Evolutionary conservation across 92 coral and sea anemone species (phyloP).

Genomic region (Bergia sp.): DNA sequence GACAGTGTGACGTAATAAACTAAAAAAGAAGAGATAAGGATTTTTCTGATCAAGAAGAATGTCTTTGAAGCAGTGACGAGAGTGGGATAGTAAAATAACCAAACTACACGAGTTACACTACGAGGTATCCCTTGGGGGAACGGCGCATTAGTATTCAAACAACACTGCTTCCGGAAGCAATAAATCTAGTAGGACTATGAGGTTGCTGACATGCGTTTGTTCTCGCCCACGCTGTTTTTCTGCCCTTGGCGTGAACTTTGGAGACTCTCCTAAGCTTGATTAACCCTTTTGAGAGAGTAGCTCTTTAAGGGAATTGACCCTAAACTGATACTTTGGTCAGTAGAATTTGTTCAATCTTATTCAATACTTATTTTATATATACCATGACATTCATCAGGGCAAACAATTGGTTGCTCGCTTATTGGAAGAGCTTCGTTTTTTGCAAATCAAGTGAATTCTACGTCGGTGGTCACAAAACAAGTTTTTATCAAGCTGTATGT

Average conservation of each 20-base stretch:
- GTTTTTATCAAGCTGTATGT: not conserved
- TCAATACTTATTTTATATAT: not conserved
- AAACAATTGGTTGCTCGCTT: not conserved
- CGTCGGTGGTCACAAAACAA: not conserved
- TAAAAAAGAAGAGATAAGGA: too few species aligned
- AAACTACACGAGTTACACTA: not conserved
- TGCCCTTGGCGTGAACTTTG: slow-evolving; percentile 21
- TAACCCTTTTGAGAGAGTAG: not conserved
- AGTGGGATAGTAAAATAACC: not conserved
- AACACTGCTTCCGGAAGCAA: slow-evolving; percentile 33
- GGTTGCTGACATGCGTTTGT: not conserved
- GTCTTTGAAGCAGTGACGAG: not conserved
- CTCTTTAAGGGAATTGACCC: not conserved
- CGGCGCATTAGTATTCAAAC: not conserved
- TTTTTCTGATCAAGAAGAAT: not conserved
- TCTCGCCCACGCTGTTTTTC: not conserved
- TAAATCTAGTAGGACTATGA: not conserved
- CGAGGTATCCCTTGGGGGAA: not conserved
- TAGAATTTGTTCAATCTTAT: not conserved
- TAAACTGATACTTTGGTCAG: not conserved
- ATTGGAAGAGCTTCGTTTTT: not conserved
- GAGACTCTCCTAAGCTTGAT: not conserved
- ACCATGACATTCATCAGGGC: not conserved
- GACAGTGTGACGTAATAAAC: not conserved
- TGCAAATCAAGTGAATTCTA: not conserved